Evolutionary conservation across 2,113 vertebrate species (phyloP).

Genomic region (Zosterops borbonicus): DNA sequence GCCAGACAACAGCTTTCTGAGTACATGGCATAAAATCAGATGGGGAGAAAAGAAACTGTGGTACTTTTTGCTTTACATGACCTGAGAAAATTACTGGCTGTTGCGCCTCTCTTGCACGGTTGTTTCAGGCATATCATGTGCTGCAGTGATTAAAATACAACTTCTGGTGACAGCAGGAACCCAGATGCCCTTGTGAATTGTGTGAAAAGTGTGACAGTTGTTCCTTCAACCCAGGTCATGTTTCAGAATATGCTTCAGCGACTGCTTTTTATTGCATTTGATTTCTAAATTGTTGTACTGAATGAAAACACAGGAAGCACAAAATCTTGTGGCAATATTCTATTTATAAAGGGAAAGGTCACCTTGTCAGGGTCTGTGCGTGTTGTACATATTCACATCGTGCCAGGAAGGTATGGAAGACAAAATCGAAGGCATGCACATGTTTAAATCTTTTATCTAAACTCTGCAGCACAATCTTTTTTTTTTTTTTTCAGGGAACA

Average conservation of each 20-base stretch:
- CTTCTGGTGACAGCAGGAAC: slow-evolving; percentile 27
- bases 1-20: not conserved
- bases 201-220: slow-evolving; percentile 4
- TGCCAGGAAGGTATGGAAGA: not conserved
- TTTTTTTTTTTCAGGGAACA: not conserved
- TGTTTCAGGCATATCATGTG: slow-evolving; percentile 14
- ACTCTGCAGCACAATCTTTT: not conserved
- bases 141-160: slow-evolving; percentile 38
- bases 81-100: slow-evolving; percentile 28
- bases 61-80: not conserved
- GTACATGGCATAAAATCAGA: slow-evolving; percentile 19
- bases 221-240: not conserved
- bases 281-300: not conserved
- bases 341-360: not conserved
- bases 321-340: not conserved
- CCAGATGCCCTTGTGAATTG: not conserved
- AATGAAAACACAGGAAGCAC: not conserved
- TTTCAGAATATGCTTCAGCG: slow-evolving; percentile 13
- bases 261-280: not conserved
- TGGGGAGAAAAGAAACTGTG: not conserved
- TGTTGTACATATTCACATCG: not conserved
- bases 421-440: not conserved
- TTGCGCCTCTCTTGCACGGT: not conserved
- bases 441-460: not conserved
- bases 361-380: not conserved